These are phyloP conservation scores for Cyrtorhinus lividipennis DNA, from an alignment of 1,140 invertebrate genomes.

Conservation along the genomic window DNA sequence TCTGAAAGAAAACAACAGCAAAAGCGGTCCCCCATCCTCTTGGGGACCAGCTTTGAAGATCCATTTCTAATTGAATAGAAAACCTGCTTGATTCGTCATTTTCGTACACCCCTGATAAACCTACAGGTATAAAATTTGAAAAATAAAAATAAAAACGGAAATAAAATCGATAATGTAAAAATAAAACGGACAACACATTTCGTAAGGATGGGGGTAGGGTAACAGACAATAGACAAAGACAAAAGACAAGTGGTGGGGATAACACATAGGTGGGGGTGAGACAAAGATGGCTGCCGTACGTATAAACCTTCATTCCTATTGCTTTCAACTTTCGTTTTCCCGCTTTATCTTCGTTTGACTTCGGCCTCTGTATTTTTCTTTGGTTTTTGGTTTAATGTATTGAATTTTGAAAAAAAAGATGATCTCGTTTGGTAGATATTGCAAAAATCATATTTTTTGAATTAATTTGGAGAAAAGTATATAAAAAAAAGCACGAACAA, in stretches of 20 bases:
- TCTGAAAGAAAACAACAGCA: no score
- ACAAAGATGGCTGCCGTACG: constrained; percentile 29
- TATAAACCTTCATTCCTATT: constrained; percentile 4
- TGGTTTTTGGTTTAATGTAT: no score
- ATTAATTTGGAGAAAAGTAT: background rate
- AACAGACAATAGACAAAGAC: constrained; percentile 31
- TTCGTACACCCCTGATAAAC: no score
- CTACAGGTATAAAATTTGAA: background rate
- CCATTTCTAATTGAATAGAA: no score
- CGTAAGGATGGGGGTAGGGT: constrained; percentile 30
- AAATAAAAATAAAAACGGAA: constrained; percentile 16
- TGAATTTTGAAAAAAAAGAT: no score
- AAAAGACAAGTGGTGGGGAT: constrained; percentile 29
- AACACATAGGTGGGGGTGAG: constrained; percentile 30
- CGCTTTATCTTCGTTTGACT: no score
- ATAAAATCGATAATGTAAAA: constrained; percentile 12
- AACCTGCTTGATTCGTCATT: background rate
- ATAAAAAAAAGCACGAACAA: constrained; percentile 20
- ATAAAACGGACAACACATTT: constrained; percentile 6
- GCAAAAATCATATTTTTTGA: no score
- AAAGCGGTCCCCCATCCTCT: no score
- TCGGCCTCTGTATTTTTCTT: no score
- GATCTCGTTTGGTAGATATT: no score
- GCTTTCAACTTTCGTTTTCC: constrained; percentile 11
- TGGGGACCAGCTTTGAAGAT: no score